phyloP scores from a whole-genome alignment of 2,797 vertebrate species.

The Centroberyx gerrardi region DNA sequence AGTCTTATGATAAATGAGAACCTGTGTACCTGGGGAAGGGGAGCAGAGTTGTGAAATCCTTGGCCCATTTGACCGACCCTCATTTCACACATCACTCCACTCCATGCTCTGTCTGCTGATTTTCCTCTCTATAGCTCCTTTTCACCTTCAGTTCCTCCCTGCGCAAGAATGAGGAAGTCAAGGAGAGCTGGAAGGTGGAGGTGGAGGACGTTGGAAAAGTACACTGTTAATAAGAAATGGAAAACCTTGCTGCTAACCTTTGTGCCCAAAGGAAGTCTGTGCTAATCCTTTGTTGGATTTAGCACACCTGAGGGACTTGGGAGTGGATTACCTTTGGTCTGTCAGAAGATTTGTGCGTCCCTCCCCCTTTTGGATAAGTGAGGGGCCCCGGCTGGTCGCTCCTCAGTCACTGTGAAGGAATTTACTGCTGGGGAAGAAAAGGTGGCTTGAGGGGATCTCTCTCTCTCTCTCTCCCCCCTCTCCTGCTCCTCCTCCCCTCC shows the following conservation, averaged over 20 bases:
- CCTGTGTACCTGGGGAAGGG: not conserved
- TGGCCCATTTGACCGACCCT: not conserved
- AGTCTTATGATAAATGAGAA: not conserved
- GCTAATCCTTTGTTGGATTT: constrained; percentile 55
- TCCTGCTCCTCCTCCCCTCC: not conserved
- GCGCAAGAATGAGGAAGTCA: not conserved
- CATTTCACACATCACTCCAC: not conserved
- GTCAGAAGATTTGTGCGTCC: constrained; percentile 8
- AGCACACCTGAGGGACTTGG: constrained; percentile 52
- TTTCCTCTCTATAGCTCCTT: fast-evolving
- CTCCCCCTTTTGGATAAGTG: constrained; percentile 24
- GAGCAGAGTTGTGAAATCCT: not conserved
- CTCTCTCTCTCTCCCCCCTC: not conserved
- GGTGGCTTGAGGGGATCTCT: constrained; percentile 41
- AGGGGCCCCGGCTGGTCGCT: constrained; percentile 30
- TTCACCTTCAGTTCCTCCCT: not conserved
- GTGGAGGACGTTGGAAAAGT: constrained; percentile 1
- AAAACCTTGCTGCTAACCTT: constrained; percentile 18
- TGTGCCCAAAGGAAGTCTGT: constrained; percentile 34
- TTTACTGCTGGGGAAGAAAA: constrained; percentile 43
- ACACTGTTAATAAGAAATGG: constrained; percentile 8
- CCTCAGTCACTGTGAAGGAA: constrained; percentile 67
- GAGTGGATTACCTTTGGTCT: constrained; percentile 38
- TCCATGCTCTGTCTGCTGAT: not conserved
- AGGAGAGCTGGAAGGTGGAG: not conserved